Evolutionary conservation across 2,113 vertebrate species (phyloP).

Genomic region (Ophthalmolycus amberensis): DNA sequence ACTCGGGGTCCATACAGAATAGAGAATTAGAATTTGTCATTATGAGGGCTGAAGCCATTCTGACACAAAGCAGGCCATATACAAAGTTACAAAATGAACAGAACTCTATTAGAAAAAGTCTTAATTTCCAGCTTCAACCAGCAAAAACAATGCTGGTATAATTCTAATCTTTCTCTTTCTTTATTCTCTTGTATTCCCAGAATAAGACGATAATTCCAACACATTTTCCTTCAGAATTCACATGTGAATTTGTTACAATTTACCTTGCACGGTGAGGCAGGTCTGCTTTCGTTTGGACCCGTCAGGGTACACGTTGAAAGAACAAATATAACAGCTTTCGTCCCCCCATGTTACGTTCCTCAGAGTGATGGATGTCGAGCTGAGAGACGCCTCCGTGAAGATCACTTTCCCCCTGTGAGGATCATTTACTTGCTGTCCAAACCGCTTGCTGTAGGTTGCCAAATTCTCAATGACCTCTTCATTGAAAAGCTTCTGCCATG

Average conservation of each 20-base stretch:
- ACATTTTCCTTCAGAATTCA: background rate
- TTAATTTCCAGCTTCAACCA: too few relatives aligned
- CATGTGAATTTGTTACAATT: background rate
- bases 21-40: background rate
- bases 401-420: slow-evolving; percentile 50
- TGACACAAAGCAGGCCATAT: background rate
- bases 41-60: background rate
- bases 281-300: slow-evolving; percentile 67
- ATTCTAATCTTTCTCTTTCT: background rate
- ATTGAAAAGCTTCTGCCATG: slow-evolving; percentile 65
- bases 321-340: slow-evolving; percentile 79
- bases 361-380: slow-evolving; percentile 64
- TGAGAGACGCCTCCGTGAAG: slow-evolving; percentile 60
- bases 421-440: slow-evolving; percentile 53
- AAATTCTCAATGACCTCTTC: slow-evolving; percentile 47
- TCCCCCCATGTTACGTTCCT: slow-evolving; percentile 69
- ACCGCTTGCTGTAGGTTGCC: slow-evolving; percentile 68
- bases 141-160: background rate
- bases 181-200: background rate
- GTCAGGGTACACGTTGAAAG: slow-evolving; percentile 76
- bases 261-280: slow-evolving; percentile 80
- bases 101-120: too few relatives aligned
- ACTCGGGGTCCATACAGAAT: too few relatives aligned
- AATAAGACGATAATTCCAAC: background rate
- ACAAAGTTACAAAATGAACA: too few relatives aligned